Evolutionary conservation across 2,888 invertebrate genomes (phyloP), one percentile per base, ranked within the genome.

Genomic region (Dicyrtoma fusca): DNA sequence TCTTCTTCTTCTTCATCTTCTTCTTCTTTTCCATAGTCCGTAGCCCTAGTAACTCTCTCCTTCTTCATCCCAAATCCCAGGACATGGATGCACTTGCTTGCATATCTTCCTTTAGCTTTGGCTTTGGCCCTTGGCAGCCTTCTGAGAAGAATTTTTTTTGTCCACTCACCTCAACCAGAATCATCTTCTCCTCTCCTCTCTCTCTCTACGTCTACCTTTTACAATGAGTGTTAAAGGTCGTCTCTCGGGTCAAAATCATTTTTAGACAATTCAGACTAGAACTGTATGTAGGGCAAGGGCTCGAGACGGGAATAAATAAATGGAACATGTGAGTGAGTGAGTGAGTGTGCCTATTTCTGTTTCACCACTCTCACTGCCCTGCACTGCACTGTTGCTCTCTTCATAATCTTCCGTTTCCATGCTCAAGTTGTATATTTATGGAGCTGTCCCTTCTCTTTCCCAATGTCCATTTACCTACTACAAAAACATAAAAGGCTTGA

Each of bases 61-160:
- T n/a, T n/a, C n/a, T n/a, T n/a, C n/a, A n/a, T n/a, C n/a, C n/a
- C n/a, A n/a, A n/a, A n/a, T n/a, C n/a, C n/a, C n/a, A n/a, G n/a
- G n/a, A n/a, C n/a, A n/a, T n/a, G n/a, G n/a, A n/a, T n/a, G n/a
- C n/a, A n/a, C n/a, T n/a, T n/a, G n/a, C n/a, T n/a, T n/a, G n/a
- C n/a, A n/a, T n/a, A n/a, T n/a, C n/a, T n/a, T n/a, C 4, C 34
- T 34, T 34, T 8, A 8, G 34, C 34, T 34, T 34, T 34, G 34
- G 34, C 34, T 26, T 25, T 65, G 65, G 65, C 65, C 65, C 65
- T 49, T 65, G 65, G 65, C 65, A 65, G 69, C 55, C 57, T 71
- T 71, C 71, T 57, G n/a, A 71, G 71, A 71, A 71, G 62, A 47
- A 63, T 71, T 71, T 71, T 71, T 71, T 71, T 71, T 71, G 71